A percentile compares a stretch with the other conserved stretches of the same genome.
These are phyloP conservation scores for Drosophila sulfurigaster DNA, from an alignment of 1,140 invertebrate genomes.

Conservation along the genomic window DNA sequence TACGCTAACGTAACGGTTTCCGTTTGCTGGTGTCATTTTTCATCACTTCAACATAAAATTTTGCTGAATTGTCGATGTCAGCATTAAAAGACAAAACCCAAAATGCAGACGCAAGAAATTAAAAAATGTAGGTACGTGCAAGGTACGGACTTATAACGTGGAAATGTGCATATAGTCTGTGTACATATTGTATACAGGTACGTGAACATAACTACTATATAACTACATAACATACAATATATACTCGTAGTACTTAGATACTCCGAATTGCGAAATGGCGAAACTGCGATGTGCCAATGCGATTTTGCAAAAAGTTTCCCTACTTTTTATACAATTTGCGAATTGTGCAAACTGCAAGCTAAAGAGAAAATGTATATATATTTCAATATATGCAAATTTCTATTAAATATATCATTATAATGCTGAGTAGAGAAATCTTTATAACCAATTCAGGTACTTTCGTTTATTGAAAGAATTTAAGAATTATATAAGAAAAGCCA, in stretches of 20 bases:
- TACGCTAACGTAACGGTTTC: slow-evolving; percentile 23
- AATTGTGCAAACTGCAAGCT: neutral
- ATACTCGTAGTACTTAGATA: slow-evolving; percentile 10
- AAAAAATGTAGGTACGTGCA: slow-evolving; percentile 34
- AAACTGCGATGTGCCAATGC: slow-evolving; percentile 26
- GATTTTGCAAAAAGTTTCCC: slow-evolving; percentile 14
- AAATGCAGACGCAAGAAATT: slow-evolving; percentile 24
- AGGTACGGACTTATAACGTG: slow-evolving; percentile 11
- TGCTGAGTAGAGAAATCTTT: too few relatives aligned
- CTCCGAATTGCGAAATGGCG: slow-evolving; percentile 15
- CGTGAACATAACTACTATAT: slow-evolving; percentile 5
- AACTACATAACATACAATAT: too few relatives aligned
- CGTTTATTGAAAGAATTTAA: too few relatives aligned
- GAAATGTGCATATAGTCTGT: neutral
- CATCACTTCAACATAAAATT: slow-evolving; percentile 26
- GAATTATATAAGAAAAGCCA: too few relatives aligned
- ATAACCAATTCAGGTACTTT: too few relatives aligned
- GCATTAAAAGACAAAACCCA: slow-evolving; percentile 25
- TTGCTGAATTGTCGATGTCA: slow-evolving; percentile 31
- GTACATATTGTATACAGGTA: slow-evolving; percentile 3
- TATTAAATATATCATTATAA: too few relatives aligned
- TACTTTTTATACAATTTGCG: neutral
- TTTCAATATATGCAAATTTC: too few relatives aligned
- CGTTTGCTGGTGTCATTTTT: slow-evolving; percentile 35
- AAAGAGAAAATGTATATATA: neutral